These are phyloP conservation scores for Petroica traversi DNA, from an alignment of 2,113 vertebrate species.

Conservation along the genomic window DNA sequence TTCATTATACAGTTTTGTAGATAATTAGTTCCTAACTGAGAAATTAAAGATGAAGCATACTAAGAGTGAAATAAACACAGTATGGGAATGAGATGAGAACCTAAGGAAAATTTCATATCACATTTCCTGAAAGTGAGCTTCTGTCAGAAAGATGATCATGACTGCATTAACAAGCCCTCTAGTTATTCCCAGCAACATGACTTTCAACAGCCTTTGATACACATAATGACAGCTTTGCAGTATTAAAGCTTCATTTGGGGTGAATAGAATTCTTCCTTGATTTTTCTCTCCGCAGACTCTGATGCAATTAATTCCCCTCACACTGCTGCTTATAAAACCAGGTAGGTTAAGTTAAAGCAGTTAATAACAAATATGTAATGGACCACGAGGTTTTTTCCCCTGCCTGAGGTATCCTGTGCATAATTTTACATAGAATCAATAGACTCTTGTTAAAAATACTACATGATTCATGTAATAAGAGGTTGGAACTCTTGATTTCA, in stretches of 20 bases:
- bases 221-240: slow-evolving; percentile 6
- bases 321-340: neutral
- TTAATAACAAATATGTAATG: neutral
- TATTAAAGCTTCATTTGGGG: slow-evolving; percentile 15
- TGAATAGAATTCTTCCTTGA: slow-evolving; percentile 13
- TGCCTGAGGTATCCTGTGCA: neutral
- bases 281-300: slow-evolving; percentile 1
- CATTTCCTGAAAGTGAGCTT: slow-evolving; percentile 13
- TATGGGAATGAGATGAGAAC: slow-evolving; percentile 1
- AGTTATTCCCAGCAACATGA: slow-evolving; percentile 8
- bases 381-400: neutral
- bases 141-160: slow-evolving; percentile 18
- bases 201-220: slow-evolving; percentile 21
- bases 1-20: neutral
- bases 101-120: slow-evolving; percentile 27
- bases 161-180: slow-evolving; percentile 7
- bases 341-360: neutral
- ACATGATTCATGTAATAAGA: neutral
- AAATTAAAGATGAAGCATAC: neutral
- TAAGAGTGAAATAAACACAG: neutral
- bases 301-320: neutral
- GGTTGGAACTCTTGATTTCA: neutral
- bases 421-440: neutral
- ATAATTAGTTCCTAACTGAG: neutral
- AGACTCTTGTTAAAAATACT: neutral